These are phyloP conservation scores for Dusona sp. DNA, from an alignment of 2,888 invertebrate species.

Conservation along the genomic window DNA sequence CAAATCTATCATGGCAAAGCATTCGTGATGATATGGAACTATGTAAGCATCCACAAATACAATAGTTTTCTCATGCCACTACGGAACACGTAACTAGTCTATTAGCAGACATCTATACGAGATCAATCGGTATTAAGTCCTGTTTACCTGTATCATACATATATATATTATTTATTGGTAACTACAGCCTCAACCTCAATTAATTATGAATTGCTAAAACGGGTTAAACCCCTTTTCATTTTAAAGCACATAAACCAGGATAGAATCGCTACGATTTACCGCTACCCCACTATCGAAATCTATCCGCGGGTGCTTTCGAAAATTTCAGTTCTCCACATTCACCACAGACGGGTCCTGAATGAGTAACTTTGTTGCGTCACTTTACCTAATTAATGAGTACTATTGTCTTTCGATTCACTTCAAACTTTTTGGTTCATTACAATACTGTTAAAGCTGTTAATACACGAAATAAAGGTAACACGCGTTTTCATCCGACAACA, in stretches of 20 bases:
- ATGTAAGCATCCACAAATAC: slow-evolving; percentile 75
- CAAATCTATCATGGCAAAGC: slow-evolving; percentile 68
- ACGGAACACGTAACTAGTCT: background rate
- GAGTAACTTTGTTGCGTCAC: too few species aligned
- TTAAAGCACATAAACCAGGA: background rate
- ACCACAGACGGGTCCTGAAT: too few species aligned
- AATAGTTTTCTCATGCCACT: slow-evolving; percentile 54
- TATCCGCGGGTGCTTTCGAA: too few species aligned
- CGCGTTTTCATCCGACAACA: too few species aligned
- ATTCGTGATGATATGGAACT: slow-evolving; percentile 73
- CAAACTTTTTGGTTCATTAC: too few species aligned
- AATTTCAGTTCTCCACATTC: too few species aligned
- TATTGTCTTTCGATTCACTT: too few species aligned
- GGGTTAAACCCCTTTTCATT: background rate
- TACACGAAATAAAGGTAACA: background rate
- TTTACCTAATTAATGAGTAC: too few species aligned
- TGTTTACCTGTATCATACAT: background rate
- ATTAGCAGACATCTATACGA: background rate
- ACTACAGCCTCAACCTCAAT: background rate
- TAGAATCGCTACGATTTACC: background rate
- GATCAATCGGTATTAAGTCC: slow-evolving; percentile 2
- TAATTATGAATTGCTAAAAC: background rate
- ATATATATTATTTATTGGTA: background rate
- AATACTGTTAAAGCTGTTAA: too few species aligned
- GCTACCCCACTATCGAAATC: background rate